phyloP scores from a whole-genome alignment of 2,888 invertebrate genomes.

The Pammene fasciana region DNA sequence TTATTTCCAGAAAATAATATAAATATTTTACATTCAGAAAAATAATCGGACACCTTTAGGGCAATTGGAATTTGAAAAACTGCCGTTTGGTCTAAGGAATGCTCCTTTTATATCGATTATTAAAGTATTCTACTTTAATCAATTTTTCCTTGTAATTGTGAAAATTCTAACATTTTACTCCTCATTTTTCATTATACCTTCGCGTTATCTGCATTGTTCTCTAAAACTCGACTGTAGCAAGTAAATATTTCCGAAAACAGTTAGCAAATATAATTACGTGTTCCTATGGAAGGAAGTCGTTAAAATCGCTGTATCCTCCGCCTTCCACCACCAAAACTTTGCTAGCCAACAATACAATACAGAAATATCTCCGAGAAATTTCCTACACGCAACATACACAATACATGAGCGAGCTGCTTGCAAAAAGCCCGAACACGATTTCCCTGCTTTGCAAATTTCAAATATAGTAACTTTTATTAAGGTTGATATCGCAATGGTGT shows the following conservation, averaged over 20 bases:
- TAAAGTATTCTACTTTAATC: too few relatives aligned
- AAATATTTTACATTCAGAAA: too few relatives aligned
- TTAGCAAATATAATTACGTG: conserved; percentile 14
- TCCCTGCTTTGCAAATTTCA: not conserved
- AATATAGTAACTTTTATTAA: not conserved
- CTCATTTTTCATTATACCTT: not conserved
- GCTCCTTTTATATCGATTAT: too few relatives aligned
- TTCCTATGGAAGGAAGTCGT: conserved; percentile 22
- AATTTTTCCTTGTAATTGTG: too few relatives aligned
- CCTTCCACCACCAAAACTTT: conserved; percentile 21
- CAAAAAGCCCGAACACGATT: not conserved
- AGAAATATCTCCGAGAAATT: conserved; percentile 33
- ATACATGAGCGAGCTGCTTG: not conserved
- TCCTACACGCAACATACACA: conserved; percentile 24
- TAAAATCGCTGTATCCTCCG: conserved; percentile 26
- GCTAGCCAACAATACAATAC: conserved; percentile 35
- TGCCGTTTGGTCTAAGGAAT: too few relatives aligned
- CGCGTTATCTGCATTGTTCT: not conserved
- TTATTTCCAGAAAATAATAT: too few relatives aligned
- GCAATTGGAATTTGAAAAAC: too few relatives aligned
- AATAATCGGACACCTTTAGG: too few relatives aligned
- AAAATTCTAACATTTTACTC: too few relatives aligned
- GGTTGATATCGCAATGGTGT: not conserved
- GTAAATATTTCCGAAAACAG: conserved; percentile 13
- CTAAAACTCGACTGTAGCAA: not conserved